Evolutionary conservation across 37 sponge, comb jelly and placozoan species (phyloP).

Genomic region (Cliona cf. orientalis): DNA sequence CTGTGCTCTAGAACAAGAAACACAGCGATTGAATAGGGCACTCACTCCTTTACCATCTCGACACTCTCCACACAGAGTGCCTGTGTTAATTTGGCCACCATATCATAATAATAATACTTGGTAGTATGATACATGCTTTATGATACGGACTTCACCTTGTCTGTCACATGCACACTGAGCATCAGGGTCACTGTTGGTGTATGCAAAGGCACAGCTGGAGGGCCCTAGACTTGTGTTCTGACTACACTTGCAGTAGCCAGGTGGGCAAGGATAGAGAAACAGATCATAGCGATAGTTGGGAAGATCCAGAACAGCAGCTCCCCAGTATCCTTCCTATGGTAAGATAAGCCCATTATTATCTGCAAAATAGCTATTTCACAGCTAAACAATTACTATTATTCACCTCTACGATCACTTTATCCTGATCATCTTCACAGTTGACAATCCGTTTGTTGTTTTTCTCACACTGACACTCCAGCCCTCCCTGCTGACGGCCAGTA

Average conservation of each 20-base stretch:
- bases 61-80: conserved; percentile 63
- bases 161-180: conserved; percentile 40
- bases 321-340: conserved; percentile 27
- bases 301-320: background rate
- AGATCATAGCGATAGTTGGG: background rate
- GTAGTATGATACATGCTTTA: too few species aligned
- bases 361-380: background rate
- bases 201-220: conserved; percentile 38
- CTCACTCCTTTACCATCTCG: conserved; percentile 50
- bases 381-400: too few species aligned
- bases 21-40: conserved; percentile 59
- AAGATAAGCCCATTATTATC: background rate
- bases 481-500: background rate
- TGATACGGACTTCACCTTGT: too few species aligned
- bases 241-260: conserved; percentile 52
- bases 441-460: conserved; percentile 5
- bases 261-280: conserved; percentile 45
- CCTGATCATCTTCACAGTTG: conserved; percentile 54
- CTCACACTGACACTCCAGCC: conserved; percentile 30
- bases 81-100: too few species aligned
- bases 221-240: conserved; percentile 16
- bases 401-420: conserved; percentile 37
- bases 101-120: too few species aligned
- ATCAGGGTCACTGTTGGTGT: conserved; percentile 38
- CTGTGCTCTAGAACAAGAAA: conserved; percentile 33